Conservation (phyloP, 2,888 invertebrate species). For the Rotaria sp. region DNA sequence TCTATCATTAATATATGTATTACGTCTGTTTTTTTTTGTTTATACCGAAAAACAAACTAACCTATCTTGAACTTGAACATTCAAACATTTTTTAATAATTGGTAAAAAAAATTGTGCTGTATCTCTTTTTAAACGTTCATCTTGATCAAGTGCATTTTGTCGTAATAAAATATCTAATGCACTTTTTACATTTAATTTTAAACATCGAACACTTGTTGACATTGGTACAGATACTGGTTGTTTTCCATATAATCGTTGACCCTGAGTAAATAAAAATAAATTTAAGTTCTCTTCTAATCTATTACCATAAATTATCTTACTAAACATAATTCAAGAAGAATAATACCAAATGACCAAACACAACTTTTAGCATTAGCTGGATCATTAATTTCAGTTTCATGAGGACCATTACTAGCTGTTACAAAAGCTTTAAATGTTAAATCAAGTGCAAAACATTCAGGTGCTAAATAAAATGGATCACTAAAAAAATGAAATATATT, state of each 20-base stretch:
- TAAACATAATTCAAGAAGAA: conserved; percentile 53
- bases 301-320: not conserved
- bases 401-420: not conserved
- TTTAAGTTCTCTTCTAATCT: too few relatives aligned
- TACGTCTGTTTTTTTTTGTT: not conserved
- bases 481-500: not conserved
- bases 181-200: conserved; percentile 14
- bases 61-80: conserved; percentile 3
- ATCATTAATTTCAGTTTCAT: conserved; percentile 30
- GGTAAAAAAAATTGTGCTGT: not conserved
- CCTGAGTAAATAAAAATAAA: not conserved
- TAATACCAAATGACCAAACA: conserved; percentile 86
- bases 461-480: conserved; percentile 29
- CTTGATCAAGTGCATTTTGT: conserved; percentile 5
- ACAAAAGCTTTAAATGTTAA: not conserved
- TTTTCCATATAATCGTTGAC: not conserved
- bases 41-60: not conserved
- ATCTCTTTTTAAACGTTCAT: not conserved
- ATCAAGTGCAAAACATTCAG: conserved; percentile 36
- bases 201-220: conserved; percentile 21
- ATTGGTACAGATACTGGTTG: not conserved
- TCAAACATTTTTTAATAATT: conserved; percentile 26
- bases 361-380: conserved; percentile 64
- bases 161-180: conserved; percentile 11
- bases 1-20: too few relatives aligned